Base-by-base conservation (phyloP, 2,888 invertebrate genomes). In the Lasius fuliginosus region DNA sequence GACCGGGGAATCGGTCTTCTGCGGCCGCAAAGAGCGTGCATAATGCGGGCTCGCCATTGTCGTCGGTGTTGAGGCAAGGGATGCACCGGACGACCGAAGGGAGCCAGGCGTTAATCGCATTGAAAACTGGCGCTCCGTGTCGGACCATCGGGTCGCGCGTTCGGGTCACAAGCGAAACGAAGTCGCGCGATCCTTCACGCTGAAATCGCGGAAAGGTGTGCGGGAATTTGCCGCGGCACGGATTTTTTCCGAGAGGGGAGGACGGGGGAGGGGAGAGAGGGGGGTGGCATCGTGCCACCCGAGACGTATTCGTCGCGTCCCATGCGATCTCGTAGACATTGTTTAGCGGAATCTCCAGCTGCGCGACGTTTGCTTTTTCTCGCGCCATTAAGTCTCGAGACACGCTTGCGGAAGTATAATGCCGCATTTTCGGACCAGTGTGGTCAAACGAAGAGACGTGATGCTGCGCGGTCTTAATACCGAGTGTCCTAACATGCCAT, bases 41-140 rank as follows among this genome's bases (percentile, higher is more conserved):
- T 91, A 92, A 92, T 87, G 85, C 86, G 91, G 88, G 56, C 83
- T 23, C 84, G 49, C 85, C 87, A 92, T 92, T 92, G 92, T 92
- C 88, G 87, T 71, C 89, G 85, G 85, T 85, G 88, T 88, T 1
- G 87, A 91, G 88, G 88, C 36, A 86, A 73, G 85, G 85, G 73
- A 76, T 65, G 40, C 42, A 36, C 36, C 36, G 46, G 68, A 36
- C 60, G 40, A 53, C 62, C 53, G 40, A 65, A 77, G 73, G 79
- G 33, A 33, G 8, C 82, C 62, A 77, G 85, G 86, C 87, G 92
- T 88, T 92, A 92, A 92, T 92, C 92, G 92, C 88, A 92, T 92
- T 92, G 92, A 92, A 86, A 88, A 90, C 89, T 92, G 89, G 87
- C 89, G 89, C 91, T 88, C 91, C 92, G 92, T 92, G 89, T 91